A percentile compares a stretch with the other conserved stretches of the same genome.
Conservation (phyloP, 53 echinoderm and acorn worm species). For the Holothuria leucospilota region DNA sequence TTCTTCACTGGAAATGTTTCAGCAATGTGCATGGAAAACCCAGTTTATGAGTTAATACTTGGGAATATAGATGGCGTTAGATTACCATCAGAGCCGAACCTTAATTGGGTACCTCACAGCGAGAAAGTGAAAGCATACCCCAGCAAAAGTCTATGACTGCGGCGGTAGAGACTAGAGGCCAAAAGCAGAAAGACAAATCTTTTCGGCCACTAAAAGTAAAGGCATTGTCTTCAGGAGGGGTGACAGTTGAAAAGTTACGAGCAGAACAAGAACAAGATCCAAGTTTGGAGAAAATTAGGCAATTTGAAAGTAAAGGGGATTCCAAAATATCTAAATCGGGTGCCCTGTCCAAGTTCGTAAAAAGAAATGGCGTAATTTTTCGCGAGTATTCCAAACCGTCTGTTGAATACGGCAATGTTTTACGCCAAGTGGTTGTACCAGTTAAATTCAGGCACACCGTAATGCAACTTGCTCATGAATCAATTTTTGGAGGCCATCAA, state of each 20-base stretch:
- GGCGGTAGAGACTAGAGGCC: constrained; percentile 37
- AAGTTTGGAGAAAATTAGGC: background rate
- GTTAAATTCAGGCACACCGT: constrained; percentile 52
- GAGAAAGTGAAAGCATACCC: too few relatives aligned
- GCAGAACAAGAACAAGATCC: constrained; percentile 21
- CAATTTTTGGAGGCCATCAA: constrained; percentile 69
- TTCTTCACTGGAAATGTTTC: background rate
- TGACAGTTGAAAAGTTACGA: background rate
- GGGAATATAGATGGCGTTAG: constrained; percentile 35
- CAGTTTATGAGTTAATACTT: constrained; percentile 3
- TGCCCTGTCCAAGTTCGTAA: background rate
- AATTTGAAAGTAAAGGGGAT: constrained; percentile 2
- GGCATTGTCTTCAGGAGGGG: background rate
- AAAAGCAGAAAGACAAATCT: constrained; percentile 4
- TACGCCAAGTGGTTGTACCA: constrained; percentile 57
- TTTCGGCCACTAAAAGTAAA: background rate
- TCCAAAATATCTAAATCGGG: background rate
- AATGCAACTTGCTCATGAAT: constrained; percentile 64
- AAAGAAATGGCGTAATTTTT: background rate
- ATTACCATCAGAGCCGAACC: background rate
- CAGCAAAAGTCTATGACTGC: background rate
- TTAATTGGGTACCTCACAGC: background rate
- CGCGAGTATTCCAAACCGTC: background rate
- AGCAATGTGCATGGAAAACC: constrained; percentile 28
- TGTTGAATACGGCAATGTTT: constrained; percentile 29